Percentiles rank a stretch among this genome's conserved stretches.
These are phyloP conservation scores for Chrysotoxum bicinctum DNA, from an alignment of 2,888 invertebrate species.

Conservation along the genomic window DNA sequence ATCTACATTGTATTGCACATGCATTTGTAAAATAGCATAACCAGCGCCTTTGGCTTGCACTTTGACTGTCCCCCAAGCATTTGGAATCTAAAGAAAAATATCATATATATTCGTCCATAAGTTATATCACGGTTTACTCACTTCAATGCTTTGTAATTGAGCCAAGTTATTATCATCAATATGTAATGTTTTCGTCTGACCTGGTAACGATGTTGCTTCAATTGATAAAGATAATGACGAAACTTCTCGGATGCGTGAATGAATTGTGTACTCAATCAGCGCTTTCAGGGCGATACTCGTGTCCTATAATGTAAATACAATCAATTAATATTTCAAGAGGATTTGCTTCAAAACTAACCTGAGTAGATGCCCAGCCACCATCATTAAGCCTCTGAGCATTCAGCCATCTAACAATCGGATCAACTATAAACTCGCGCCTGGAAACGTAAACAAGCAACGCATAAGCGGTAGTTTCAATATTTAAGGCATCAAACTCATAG, in stretches of 20 bases:
- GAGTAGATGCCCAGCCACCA: conserved; percentile 94
- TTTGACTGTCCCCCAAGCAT: conserved; percentile 96
- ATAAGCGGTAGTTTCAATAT: conserved; percentile 96
- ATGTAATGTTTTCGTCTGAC: conserved; percentile 85
- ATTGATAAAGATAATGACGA: conserved; percentile 89
- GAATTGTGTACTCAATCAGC: conserved; percentile 93
- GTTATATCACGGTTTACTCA: conserved; percentile 76
- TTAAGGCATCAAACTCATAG: conserved; percentile 93
- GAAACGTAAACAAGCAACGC: conserved; percentile 94
- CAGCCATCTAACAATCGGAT: conserved; percentile 94
- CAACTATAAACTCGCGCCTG: conserved; percentile 90
- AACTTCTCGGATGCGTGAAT: conserved; percentile 92
- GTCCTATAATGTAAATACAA: conserved; percentile 83
- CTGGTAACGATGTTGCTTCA: conserved; percentile 91
- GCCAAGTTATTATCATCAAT: conserved; percentile 91
- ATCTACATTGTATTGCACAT: conserved; percentile 95
- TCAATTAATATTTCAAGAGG: conserved; percentile 75
- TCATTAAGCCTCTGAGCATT: conserved; percentile 93
- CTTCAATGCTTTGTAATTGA: conserved; percentile 89
- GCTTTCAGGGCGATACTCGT: conserved; percentile 94
- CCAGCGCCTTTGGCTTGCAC: conserved; percentile 96
- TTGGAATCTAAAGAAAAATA: conserved; percentile 86
- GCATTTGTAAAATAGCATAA: conserved; percentile 96
- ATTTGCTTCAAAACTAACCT: conserved; percentile 78
- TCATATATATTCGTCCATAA: background rate